Evolutionary conservation across 2,113 vertebrate species (phyloP).

Genomic region (Sebastes fasciatus): DNA sequence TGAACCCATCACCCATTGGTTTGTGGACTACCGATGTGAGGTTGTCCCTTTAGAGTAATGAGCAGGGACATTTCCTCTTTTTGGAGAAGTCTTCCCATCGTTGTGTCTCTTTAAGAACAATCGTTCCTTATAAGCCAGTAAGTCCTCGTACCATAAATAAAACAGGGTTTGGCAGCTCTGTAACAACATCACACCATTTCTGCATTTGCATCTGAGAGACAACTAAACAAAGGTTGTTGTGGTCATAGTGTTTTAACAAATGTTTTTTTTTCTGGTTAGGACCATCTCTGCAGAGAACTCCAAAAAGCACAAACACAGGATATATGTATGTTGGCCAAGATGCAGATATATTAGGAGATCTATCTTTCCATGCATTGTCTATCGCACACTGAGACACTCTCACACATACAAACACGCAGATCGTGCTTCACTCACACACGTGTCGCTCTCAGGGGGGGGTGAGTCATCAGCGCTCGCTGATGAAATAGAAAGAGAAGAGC

Average conservation of each 20-base stretch:
- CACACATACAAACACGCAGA: neutral
- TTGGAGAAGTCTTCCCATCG: neutral
- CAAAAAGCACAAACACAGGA: too few species aligned
- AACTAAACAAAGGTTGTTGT: too few species aligned
- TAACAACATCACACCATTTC: neutral
- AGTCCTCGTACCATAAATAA: neutral
- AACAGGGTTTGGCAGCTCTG: neutral
- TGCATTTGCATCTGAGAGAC: too few species aligned
- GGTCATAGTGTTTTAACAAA: too few species aligned
- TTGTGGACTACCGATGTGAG: neutral
- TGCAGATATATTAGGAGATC: neutral
- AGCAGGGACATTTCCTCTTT: neutral
- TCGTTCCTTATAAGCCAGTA: too few species aligned
- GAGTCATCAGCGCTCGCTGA: conserved; percentile 2
- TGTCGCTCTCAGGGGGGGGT: neutral
- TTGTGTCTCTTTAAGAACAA: neutral
- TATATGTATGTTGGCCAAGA: neutral
- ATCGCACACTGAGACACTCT: neutral
- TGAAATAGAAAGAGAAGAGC: conserved; percentile 1
- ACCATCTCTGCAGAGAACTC: too few species aligned
- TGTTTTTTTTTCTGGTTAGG: too few species aligned
- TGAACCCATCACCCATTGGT: neutral
- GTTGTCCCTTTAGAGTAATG: neutral
- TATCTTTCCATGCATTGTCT: neutral
- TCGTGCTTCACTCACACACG: conserved; percentile 1